Base-by-base conservation (phyloP, 2,888 invertebrate species). In the Amphipoea lucens region DNA sequence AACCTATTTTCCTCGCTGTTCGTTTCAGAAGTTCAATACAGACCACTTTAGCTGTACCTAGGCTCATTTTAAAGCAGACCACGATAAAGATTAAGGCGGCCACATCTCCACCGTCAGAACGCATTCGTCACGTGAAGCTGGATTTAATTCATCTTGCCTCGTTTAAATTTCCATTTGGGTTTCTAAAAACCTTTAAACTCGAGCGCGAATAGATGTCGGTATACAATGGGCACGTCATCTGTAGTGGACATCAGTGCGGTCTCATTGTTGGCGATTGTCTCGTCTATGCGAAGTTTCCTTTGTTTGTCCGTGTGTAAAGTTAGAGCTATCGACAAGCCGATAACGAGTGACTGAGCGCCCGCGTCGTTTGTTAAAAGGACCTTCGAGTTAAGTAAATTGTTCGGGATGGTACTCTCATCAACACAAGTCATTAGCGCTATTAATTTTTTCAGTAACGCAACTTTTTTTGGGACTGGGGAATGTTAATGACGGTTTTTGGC, bases 261-360 rank as follows among this genome's bases (percentile, higher is more conserved):
- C 86, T 93, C 93, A 95, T 96, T 96, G 96, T 89, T 92, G 91
- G 90, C 83, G 81, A 85, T 89, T 88, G 91, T 92, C 87, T 86
- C 92, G 93, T 94, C 93, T 94, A 93, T 92, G 92, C 92, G 90
- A 95, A 96, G 96, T 96, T 95, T 90, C 92, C 90, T 94, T 96
- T 96, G 96, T 96, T 89, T 88, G 88, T 90, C 88, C 90, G 93
- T 93, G 93, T 92, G 92, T 91, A 95, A 96, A 96, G 95, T 96
- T 96, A 94, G 94, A 96, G 95, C 92, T 94, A 95, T 95, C 94
- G 95, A 93, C 95, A 91, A 87, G 90, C 91, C 90, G 96, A 96
- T 96, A 96, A 91, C 92, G 93, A 86, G 87, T 91, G 93, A 93
- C 93, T 90, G 91, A 90, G 84, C 87, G 81, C 48, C 74, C 68